A percentile compares a stretch with the other conserved stretches of the same genome.
phyloP scores from a whole-genome alignment of 2,888 invertebrate genomes.

The Corbicula japonica region DNA sequence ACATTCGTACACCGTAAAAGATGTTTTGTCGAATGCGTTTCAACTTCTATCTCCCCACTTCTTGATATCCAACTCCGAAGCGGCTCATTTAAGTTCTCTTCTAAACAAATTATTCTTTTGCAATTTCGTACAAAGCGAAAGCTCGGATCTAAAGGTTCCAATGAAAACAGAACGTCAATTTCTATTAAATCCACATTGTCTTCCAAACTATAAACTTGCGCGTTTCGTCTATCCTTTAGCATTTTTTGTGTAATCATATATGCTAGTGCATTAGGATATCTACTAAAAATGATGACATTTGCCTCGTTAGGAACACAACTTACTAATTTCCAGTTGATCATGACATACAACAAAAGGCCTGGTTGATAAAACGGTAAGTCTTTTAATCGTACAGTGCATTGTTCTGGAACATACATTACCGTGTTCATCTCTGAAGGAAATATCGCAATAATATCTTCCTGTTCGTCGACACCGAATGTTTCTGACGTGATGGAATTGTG shows the following conservation, averaged over 20 bases:
- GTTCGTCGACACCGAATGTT: background rate
- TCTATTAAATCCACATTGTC: no score
- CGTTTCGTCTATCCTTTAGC: background rate
- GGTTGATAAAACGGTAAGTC: background rate
- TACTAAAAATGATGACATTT: background rate
- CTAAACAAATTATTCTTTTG: background rate
- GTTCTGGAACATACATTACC: background rate
- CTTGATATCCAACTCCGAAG: background rate
- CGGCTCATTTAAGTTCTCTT: background rate
- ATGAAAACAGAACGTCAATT: background rate
- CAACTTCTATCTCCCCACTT: background rate
- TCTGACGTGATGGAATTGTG: background rate
- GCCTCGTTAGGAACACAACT: background rate
- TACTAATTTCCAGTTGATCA: background rate
- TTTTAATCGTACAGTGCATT: background rate
- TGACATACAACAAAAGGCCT: background rate
- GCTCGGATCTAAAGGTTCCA: background rate
- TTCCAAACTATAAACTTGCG: background rate
- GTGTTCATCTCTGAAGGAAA: conserved; percentile 5
- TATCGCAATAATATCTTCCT: background rate
- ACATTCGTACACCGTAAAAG: background rate
- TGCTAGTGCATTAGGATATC: background rate
- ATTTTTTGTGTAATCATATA: background rate
- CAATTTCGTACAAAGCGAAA: background rate
- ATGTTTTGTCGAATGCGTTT: background rate